Percentiles rank a stretch among this genome's conserved stretches.
Conservation (phyloP, 2,888 invertebrate species). For the Acronicta leporina region DNA sequence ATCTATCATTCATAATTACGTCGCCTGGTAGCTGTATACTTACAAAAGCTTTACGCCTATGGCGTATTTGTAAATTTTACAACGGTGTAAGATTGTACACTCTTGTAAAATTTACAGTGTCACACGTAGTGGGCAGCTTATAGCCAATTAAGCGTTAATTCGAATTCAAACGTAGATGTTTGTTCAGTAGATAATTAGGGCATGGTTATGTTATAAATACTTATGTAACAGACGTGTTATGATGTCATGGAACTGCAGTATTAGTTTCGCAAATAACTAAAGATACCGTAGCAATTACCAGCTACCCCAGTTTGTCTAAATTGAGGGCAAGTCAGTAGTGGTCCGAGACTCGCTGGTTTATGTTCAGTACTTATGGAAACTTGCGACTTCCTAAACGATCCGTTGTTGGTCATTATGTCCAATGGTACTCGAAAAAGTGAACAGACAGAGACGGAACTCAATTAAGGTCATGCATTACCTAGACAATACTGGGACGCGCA, state of each 20-base stretch:
- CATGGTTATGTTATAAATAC: neutral
- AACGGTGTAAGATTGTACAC: slow-evolving; percentile 52
- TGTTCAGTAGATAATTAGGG: slow-evolving; percentile 53
- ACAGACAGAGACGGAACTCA: slow-evolving; percentile 43
- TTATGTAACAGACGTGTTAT: neutral
- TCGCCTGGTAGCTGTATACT: slow-evolving; percentile 17
- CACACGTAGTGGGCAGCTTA: slow-evolving; percentile 48
- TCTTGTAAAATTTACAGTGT: too few relatives aligned
- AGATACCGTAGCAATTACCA: slow-evolving; percentile 73
- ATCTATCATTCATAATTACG: slow-evolving; percentile 42
- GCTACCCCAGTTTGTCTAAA: slow-evolving; percentile 58
- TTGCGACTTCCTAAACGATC: slow-evolving; percentile 50
- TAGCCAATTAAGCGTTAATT: slow-evolving; percentile 56
- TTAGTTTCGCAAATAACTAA: slow-evolving; percentile 69
- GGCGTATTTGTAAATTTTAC: slow-evolving; percentile 55
- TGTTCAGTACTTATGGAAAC: slow-evolving; percentile 52
- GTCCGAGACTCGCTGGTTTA: slow-evolving; percentile 57
- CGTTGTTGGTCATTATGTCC: slow-evolving; percentile 41
- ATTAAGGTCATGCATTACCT: slow-evolving; percentile 54
- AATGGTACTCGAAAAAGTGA: slow-evolving; percentile 43
- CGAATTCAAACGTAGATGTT: slow-evolving; percentile 47
- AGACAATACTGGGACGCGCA: slow-evolving; percentile 45
- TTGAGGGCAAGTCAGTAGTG: slow-evolving; percentile 62
- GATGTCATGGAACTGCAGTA: slow-evolving; percentile 51
- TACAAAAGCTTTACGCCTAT: slow-evolving; percentile 28